Percentiles rank a stretch among this genome's conserved stretches.
Conservation (phyloP, 2,113 vertebrate species). For the Pheucticus melanocephalus region DNA sequence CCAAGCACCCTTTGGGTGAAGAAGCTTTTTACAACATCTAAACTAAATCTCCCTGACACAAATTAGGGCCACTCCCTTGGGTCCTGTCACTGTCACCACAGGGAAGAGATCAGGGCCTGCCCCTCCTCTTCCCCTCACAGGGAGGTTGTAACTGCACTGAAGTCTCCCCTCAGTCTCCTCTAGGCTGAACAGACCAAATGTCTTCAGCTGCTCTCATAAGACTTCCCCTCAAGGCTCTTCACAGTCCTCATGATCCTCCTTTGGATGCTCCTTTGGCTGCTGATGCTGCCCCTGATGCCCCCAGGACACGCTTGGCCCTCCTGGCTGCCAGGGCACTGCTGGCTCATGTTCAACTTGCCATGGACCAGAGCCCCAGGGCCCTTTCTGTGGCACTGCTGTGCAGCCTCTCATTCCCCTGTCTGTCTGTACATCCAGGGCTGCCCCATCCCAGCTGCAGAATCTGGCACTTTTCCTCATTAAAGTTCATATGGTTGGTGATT, state of each 20-base stretch:
- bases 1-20: rapidly evolving
- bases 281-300: not conserved
- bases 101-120: not conserved
- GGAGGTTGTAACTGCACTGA: rapidly evolving
- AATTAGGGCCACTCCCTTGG: rapidly evolving
- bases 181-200: not conserved
- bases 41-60: rapidly evolving
- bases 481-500: not conserved
- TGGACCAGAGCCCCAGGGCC: not conserved
- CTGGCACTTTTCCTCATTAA: rapidly evolving
- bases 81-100: rapidly evolving
- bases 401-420: not conserved
- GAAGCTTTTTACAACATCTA: rapidly evolving
- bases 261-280: rapidly evolving
- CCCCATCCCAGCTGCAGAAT: no score
- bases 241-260: not conserved
- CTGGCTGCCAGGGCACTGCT: not conserved
- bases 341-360: not conserved
- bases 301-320: not conserved
- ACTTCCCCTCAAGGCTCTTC: not conserved
- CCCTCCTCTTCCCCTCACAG: rapidly evolving
- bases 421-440: not conserved
- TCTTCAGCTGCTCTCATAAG: rapidly evolving
- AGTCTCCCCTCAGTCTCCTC: not conserved
- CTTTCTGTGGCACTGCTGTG: not conserved